A percentile compares a stretch with the other conserved stretches of the same genome.
Conservation (phyloP, 2,888 invertebrate genomes). For the Heliconius ethilla region DNA sequence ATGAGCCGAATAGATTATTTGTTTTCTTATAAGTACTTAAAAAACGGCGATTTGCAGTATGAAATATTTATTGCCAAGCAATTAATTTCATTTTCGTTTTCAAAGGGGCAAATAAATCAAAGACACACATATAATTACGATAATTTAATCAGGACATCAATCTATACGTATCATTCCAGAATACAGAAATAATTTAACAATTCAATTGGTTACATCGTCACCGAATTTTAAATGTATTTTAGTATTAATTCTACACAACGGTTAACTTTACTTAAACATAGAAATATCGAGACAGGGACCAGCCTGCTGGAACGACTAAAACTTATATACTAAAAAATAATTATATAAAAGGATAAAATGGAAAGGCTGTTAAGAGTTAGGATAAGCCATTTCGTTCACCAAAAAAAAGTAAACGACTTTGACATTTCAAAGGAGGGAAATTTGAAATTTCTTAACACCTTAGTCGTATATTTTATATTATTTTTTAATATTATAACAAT, state of each 20-base stretch:
- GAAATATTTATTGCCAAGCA: too few species aligned
- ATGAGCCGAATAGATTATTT: too few species aligned
- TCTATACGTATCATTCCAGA: conserved; percentile 77
- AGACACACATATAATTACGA: conserved; percentile 57
- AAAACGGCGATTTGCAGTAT: too few species aligned
- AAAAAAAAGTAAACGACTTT: conserved; percentile 13
- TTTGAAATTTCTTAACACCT: conserved; percentile 10
- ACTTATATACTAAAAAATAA: conserved; percentile 48
- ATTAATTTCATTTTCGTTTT: neutral
- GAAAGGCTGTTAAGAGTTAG: conserved; percentile 19
- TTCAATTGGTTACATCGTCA: conserved; percentile 72
- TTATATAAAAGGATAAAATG: conserved; percentile 33
- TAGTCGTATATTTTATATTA: conserved; percentile 3
- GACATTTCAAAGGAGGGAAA: conserved; percentile 20
- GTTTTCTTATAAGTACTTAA: too few species aligned
- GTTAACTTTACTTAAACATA: conserved; percentile 42
- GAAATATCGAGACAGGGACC: conserved; percentile 64
- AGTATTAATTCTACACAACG: conserved; percentile 47
- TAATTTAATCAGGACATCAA: conserved; percentile 81
- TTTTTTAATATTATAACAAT: conserved; percentile 19
- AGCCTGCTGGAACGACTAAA: conserved; percentile 68
- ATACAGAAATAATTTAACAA: conserved; percentile 79
- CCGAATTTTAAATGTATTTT: conserved; percentile 42
- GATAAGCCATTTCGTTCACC: conserved; percentile 9
- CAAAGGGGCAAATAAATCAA: conserved; percentile 44